Conservation (phyloP, 2,113 vertebrate species). For the Phoenicopterus ruber region DNA sequence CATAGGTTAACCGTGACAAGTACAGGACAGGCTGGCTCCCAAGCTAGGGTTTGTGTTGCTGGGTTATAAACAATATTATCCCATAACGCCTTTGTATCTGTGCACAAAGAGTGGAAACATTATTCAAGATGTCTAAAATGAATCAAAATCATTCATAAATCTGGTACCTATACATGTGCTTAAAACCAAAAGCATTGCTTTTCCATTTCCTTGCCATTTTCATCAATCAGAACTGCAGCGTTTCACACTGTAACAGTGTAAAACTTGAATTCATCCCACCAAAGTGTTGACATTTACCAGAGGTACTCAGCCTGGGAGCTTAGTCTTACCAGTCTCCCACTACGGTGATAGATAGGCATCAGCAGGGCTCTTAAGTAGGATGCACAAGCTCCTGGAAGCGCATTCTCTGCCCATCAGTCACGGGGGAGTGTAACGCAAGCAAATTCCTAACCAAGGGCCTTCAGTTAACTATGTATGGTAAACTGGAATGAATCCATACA, state of each 20-base stretch:
- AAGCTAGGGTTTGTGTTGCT: slow-evolving; percentile 71
- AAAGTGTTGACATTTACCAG: not conserved
- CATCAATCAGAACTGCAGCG: not conserved
- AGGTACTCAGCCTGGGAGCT: not conserved
- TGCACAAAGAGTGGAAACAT: not conserved
- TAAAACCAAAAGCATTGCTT: not conserved
- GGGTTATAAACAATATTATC: slow-evolving; percentile 78
- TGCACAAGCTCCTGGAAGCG: not conserved
- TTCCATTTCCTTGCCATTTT: not conserved
- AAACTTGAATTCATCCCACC: not conserved
- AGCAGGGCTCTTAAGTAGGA: not conserved
- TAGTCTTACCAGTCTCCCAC: not conserved
- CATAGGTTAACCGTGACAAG: slow-evolving; percentile 73
- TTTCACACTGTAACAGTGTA: not conserved
- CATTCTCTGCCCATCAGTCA: not conserved
- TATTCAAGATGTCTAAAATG: not conserved
- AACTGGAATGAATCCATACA: not conserved
- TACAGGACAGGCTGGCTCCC: slow-evolving; percentile 80
- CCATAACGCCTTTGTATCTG: slow-evolving; percentile 81
- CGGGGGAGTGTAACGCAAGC: not conserved
- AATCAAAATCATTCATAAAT: not conserved
- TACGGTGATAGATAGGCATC: not conserved
- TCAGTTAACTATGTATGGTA: not conserved
- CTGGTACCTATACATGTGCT: not conserved
- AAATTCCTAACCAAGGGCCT: not conserved